Conservation (phyloP, 2,888 invertebrate genomes). For the Anoplius nigerrimus region DNA sequence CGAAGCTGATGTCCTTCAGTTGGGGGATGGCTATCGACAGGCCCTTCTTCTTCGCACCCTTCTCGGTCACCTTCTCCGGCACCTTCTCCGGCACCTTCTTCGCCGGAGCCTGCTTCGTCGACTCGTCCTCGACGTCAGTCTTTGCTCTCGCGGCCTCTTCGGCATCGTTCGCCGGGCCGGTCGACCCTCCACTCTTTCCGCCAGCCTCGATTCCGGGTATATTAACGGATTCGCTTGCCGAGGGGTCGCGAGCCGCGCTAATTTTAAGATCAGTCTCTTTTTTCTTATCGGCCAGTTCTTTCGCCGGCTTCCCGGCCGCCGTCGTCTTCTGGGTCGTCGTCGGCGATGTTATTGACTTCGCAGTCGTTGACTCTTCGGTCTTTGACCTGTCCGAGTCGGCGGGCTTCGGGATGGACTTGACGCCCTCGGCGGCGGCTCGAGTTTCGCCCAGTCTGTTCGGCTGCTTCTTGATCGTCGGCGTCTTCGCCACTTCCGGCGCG, state of each 20-base stretch:
- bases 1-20: neutral
- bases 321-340: slow-evolving; percentile 8
- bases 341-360: slow-evolving; percentile 9
- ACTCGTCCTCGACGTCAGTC: neutral
- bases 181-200: slow-evolving; percentile 13
- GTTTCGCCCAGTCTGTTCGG: neutral
- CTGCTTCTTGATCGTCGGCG: slow-evolving; percentile 25
- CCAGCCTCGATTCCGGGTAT: slow-evolving; percentile 24
- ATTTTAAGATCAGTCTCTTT: slow-evolving; percentile 46
- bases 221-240: slow-evolving; percentile 22
- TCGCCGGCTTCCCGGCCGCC: slow-evolving; percentile 15
- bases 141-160: neutral
- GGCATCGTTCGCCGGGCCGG: neutral
- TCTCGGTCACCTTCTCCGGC: slow-evolving; percentile 10
- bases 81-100: neutral
- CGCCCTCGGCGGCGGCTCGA: neutral
- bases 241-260: slow-evolving; percentile 24
- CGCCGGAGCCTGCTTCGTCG: no score
- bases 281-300: slow-evolving; percentile 36
- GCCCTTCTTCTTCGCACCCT: neutral
- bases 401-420: neutral
- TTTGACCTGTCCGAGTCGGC: neutral
- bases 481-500: slow-evolving; percentile 44
- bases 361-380: slow-evolving; percentile 17
- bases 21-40: neutral